phyloP scores from a whole-genome alignment of 2,113 vertebrate genomes.

The Brachyhypopomus gauderio region DNA sequence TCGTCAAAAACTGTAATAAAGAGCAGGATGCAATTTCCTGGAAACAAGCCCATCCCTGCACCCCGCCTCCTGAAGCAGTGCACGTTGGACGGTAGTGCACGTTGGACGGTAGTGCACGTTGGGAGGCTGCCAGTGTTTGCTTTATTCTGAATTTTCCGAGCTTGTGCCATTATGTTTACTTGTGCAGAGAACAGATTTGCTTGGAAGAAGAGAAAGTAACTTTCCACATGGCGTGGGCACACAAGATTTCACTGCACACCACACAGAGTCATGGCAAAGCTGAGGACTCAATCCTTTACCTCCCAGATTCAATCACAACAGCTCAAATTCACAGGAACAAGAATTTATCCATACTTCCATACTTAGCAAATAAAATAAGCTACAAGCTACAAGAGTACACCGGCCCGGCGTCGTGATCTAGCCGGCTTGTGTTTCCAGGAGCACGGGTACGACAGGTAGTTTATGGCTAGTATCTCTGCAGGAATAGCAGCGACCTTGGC shows the following conservation, averaged over 20 bases:
- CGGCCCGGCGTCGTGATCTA: too few relatives aligned
- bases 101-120: not conserved
- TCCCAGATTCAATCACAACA: conserved; percentile 39
- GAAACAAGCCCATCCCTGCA: conserved; percentile 39
- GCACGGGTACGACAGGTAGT: too few relatives aligned
- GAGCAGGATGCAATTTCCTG: conserved; percentile 41
- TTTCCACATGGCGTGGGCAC: conserved; percentile 31
- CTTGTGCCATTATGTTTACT: conserved; percentile 46
- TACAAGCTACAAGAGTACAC: too few relatives aligned
- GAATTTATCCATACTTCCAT: conserved; percentile 6
- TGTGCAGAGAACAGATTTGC: conserved; percentile 10
- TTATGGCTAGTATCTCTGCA: too few relatives aligned
- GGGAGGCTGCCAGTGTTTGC: conserved; percentile 27
- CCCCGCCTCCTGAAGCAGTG: conserved; percentile 38
- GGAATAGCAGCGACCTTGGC: too few relatives aligned
- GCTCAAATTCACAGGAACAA: conserved; percentile 25
- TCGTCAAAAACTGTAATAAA: too few relatives aligned
- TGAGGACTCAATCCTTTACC: not conserved
- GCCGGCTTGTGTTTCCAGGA: too few relatives aligned
- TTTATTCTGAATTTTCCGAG: conserved; percentile 50
- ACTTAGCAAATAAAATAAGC: conserved; percentile 44
- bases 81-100: not conserved
- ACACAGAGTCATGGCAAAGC: conserved; percentile 19
- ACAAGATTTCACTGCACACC: not conserved
- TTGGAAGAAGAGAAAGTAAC: conserved; percentile 38